These are phyloP conservation scores for Seira musarum DNA, from an alignment of 2,888 invertebrate genomes.

Conservation along the genomic window DNA sequence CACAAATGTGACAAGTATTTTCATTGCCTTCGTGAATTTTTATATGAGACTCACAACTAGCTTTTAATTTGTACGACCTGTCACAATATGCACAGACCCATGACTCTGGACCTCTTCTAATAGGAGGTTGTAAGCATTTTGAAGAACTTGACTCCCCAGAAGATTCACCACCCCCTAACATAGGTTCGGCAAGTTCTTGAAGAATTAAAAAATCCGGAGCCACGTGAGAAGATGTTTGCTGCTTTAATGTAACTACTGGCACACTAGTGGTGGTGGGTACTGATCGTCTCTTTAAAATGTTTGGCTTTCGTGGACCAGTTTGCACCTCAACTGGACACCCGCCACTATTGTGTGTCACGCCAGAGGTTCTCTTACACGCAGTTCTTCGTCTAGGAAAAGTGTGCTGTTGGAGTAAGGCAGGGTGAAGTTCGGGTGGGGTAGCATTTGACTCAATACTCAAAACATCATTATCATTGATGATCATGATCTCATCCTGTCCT, in stretches of 20 bases:
- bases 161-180: too few relatives aligned
- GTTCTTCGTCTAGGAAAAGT: conserved; percentile 24
- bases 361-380: conserved; percentile 3
- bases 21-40: conserved; percentile 66
- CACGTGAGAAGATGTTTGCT: background rate
- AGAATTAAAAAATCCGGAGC: background rate
- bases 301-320: conserved; percentile 1
- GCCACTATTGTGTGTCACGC: background rate
- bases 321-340: too few relatives aligned
- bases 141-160: too few relatives aligned
- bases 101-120: conserved; percentile 18
- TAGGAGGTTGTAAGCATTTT: conserved; percentile 23
- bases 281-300: conserved; percentile 12
- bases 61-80: conserved; percentile 64
- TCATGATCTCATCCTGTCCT: background rate
- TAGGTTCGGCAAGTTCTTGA: too few relatives aligned
- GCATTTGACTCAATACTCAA: too few relatives aligned
- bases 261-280: background rate
- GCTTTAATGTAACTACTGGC: background rate
- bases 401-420: conserved; percentile 44
- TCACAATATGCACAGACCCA: conserved; percentile 59
- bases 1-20: conserved; percentile 66
- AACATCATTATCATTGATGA: too few relatives aligned
- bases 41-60: conserved; percentile 66
- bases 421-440: too few relatives aligned